Evolutionary conservation across 2,888 invertebrate genomes (phyloP).

Genomic region (Amblyjoppa proteus): DNA sequence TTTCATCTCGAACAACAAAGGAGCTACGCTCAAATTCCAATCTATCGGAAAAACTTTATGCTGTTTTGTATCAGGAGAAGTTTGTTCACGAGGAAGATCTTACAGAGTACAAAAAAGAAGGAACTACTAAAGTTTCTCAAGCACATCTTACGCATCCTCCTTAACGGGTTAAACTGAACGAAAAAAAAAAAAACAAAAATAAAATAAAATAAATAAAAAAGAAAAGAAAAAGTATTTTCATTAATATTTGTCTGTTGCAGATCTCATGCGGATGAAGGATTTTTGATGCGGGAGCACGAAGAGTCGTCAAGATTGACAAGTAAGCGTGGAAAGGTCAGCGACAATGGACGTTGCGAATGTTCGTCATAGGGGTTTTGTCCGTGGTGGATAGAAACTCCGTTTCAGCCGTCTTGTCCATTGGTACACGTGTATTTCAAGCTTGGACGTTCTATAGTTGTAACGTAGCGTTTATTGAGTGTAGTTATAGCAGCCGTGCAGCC

Average conservation of each 20-base stretch:
- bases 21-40: no score
- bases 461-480: not conserved
- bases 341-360: not conserved
- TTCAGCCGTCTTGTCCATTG: constrained; percentile 18
- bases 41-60: no score
- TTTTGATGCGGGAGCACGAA: constrained; percentile 77
- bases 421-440: constrained; percentile 37
- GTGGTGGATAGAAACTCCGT: not conserved
- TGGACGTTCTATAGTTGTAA: not conserved
- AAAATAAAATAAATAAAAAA: not conserved
- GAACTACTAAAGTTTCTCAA: no score
- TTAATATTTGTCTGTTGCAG: constrained; percentile 71
- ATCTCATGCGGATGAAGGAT: constrained; percentile 73
- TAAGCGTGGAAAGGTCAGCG: constrained; percentile 2
- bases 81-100: no score
- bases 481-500: not conserved
- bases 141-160: no score
- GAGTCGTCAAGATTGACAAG: constrained; percentile 56
- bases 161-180: not conserved
- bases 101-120: no score
- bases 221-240: not conserved
- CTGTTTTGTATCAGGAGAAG: no score
- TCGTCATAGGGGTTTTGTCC: not conserved
- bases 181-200: not conserved
- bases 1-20: no score